These are phyloP conservation scores for Panzeria rudis DNA, from an alignment of 2,888 invertebrate species.

Conservation along the genomic window DNA sequence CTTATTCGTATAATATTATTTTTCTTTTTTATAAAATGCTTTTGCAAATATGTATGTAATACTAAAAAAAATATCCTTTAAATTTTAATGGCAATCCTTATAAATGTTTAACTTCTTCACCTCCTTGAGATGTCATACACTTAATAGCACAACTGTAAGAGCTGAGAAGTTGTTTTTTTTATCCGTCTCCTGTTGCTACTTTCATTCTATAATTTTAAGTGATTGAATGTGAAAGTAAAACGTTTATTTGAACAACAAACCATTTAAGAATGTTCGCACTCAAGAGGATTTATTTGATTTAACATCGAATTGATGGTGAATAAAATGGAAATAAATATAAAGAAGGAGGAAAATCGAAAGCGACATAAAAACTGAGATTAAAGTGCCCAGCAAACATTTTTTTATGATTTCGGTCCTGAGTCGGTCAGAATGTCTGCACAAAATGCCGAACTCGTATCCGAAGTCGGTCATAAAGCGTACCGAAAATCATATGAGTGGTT, in stretches of 20 bases:
- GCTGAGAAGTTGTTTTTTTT: conserved; percentile 44
- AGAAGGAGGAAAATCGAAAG: conserved; percentile 25
- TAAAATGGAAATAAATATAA: conserved; percentile 32
- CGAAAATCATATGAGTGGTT: too few species aligned
- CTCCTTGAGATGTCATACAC: conserved; percentile 33
- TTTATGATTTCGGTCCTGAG: too few species aligned
- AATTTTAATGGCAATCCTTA: conserved; percentile 37
- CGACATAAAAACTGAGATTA: conserved; percentile 36
- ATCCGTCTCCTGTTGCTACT: conserved; percentile 29
- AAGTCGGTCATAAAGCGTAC: too few species aligned
- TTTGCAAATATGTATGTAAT: too few species aligned
- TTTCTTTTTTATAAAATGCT: too few species aligned
- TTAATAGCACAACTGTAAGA: conserved; percentile 43
- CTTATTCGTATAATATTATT: too few species aligned
- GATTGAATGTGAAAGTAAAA: conserved; percentile 76
- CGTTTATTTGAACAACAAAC: conserved; percentile 76
- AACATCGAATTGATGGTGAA: conserved; percentile 68
- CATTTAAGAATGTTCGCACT: conserved; percentile 75
- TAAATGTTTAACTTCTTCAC: conserved; percentile 27
- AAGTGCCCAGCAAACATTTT: too few species aligned
- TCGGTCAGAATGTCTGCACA: too few species aligned
- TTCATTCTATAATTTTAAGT: conserved; percentile 73
- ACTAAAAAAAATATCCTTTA: too few species aligned
- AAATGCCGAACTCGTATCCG: too few species aligned
- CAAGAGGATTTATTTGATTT: conserved; percentile 75